Percentiles rank a stretch among this genome's conserved stretches.
These are phyloP conservation scores for Thamnophis elegans DNA, from an alignment of 2,797 vertebrate species.

Conservation along the genomic window DNA sequence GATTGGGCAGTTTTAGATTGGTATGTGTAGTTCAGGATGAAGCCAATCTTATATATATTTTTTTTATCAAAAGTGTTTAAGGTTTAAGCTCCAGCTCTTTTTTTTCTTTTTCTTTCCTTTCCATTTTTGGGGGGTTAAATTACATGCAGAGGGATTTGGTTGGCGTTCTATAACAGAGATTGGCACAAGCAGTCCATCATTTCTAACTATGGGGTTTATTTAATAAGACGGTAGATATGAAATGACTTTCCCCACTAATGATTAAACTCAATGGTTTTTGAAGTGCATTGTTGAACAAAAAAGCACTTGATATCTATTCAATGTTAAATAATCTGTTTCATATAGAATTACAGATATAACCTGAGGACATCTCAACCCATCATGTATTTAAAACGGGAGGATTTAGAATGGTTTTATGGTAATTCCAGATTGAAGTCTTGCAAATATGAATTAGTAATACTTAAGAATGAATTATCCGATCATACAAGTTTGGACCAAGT, in stretches of 20 bases:
- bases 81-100: constrained; percentile 63
- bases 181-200: constrained; percentile 60
- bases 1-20: constrained; percentile 69
- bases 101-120: constrained; percentile 54
- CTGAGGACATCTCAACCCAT: constrained; percentile 43
- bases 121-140: constrained; percentile 35
- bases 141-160: constrained; percentile 68
- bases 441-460: constrained; percentile 13
- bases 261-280: constrained; percentile 55
- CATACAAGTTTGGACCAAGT: not conserved
- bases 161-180: constrained; percentile 57
- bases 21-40: constrained; percentile 70
- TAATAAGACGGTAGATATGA: constrained; percentile 68
- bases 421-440: not conserved
- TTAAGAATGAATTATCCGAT: not conserved
- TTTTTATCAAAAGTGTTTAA: constrained; percentile 71
- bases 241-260: constrained; percentile 55
- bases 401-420: constrained; percentile 13
- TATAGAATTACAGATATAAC: constrained; percentile 16
- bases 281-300: constrained; percentile 37
- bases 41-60: constrained; percentile 74
- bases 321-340: constrained; percentile 33
- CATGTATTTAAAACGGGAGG: constrained; percentile 18
- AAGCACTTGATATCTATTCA: constrained; percentile 19
- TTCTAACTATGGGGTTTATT: constrained; percentile 65